Conservation (phyloP, 53 echinoderm and acorn worm species). For the Actinopyga echinites region DNA sequence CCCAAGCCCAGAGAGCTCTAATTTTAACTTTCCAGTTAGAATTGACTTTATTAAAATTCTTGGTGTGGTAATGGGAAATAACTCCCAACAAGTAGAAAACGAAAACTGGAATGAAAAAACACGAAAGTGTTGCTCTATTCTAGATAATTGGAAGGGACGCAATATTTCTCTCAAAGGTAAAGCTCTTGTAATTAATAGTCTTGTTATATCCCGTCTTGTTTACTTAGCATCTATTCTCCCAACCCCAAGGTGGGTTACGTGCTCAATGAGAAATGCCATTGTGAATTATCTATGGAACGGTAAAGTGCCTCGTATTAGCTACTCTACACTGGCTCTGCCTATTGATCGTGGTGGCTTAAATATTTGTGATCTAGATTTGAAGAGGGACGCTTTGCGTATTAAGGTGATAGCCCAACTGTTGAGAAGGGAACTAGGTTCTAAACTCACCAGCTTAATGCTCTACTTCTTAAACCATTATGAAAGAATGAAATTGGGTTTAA, state of each 20-base stretch:
- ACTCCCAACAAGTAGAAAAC: neutral
- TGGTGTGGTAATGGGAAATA: slow-evolving; percentile 7
- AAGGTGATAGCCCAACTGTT: slow-evolving; percentile 11
- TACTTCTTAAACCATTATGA: slow-evolving; percentile 25
- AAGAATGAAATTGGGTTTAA: neutral
- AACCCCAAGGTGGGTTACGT: neutral
- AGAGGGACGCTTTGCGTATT: slow-evolving; percentile 10
- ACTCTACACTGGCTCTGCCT: neutral
- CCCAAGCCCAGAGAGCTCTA: neutral
- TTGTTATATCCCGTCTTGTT: slow-evolving; percentile 3
- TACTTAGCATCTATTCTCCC: slow-evolving; percentile 20
- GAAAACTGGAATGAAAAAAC: slow-evolving; percentile 20
- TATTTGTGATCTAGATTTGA: neutral
- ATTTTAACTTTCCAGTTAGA: neutral
- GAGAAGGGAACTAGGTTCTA: neutral
- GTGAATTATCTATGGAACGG: slow-evolving; percentile 31
- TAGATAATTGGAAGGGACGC: slow-evolving; percentile 10
- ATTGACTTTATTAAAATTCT: neutral
- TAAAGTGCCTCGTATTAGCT: neutral
- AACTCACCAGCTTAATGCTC: neutral
- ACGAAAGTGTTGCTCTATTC: neutral
- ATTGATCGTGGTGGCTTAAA: neutral
- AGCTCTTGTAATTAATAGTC: slow-evolving; percentile 34
- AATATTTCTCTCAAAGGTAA: slow-evolving; percentile 26
- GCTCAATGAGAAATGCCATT: neutral